These are phyloP conservation scores for Onychostoma macrolepis DNA, from an alignment of 2,113 vertebrate genomes.

Conservation along the genomic window DNA sequence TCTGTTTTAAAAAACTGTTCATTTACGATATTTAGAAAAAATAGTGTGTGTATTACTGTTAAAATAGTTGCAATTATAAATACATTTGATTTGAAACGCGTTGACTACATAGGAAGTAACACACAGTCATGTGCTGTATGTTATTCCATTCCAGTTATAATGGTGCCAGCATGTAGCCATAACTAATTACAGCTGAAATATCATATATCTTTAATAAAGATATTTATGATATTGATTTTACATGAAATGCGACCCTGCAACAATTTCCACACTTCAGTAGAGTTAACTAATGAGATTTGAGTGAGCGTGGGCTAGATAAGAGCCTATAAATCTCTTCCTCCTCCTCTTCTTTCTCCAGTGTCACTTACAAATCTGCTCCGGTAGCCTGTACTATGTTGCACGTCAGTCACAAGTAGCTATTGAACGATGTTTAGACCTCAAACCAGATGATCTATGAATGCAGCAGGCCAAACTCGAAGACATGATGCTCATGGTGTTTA, in stretches of 20 bases:
- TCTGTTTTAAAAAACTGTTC: too few relatives aligned
- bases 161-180: neutral
- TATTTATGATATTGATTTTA: conserved; percentile 1
- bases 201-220: neutral
- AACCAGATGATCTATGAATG: conserved; percentile 11
- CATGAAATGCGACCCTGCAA: conserved; percentile 3
- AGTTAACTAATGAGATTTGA: neutral
- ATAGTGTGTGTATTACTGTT: too few relatives aligned
- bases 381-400: neutral
- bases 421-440: neutral
- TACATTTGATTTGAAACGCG: neutral
- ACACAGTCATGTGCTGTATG: neutral
- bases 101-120: neutral
- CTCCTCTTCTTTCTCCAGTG: neutral
- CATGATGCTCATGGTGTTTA: conserved; percentile 18
- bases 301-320: neutral
- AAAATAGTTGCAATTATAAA: too few relatives aligned
- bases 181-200: neutral
- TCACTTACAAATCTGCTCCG: neutral
- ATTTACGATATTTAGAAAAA: too few relatives aligned
- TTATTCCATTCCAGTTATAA: neutral
- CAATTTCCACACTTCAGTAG: neutral
- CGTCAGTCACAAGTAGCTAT: neutral
- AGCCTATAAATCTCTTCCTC: conserved; percentile 3
- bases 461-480: neutral